Evolutionary conservation across 2,113 vertebrate genomes (phyloP).

Genomic region (Aegypius monachus): DNA sequence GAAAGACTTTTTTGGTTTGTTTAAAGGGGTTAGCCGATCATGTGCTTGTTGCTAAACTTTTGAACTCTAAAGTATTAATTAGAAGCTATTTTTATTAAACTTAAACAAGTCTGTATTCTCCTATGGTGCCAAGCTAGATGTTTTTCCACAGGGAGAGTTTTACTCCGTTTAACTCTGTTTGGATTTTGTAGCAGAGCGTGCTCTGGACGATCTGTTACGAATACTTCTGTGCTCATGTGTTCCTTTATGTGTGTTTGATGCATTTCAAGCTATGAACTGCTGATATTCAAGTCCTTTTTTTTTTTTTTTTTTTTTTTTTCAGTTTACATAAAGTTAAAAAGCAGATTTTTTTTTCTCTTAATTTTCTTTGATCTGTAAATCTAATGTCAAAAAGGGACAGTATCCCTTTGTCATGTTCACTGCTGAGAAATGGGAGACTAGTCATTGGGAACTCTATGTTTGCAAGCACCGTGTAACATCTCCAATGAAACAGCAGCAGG

Average conservation of each 20-base stretch:
- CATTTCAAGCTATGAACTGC: conserved; percentile 57
- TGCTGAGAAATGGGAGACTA: background rate
- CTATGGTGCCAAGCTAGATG: conserved; percentile 71
- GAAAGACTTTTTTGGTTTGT: background rate
- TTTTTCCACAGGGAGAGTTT: conserved; percentile 56
- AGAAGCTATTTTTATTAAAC: conserved; percentile 76
- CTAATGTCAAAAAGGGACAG: conserved; percentile 65
- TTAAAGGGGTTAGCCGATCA: conserved; percentile 40
- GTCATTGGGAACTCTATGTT: background rate
- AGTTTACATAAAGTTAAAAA: conserved; percentile 48
- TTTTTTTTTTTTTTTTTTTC: background rate
- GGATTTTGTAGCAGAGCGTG: background rate
- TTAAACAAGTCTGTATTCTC: conserved; percentile 65
- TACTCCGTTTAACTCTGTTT: background rate
- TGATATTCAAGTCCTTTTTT: conserved; percentile 25
- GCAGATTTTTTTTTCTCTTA: background rate
- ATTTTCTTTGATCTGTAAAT: conserved; percentile 53
- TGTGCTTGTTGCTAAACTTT: conserved; percentile 66
- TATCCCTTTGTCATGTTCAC: conserved; percentile 65
- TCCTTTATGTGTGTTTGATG: conserved; percentile 56
- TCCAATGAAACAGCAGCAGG: background rate
- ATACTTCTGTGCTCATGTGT: conserved; percentile 34
- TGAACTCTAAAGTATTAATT: conserved; percentile 65
- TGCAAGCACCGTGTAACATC: background rate
- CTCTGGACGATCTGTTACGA: conserved; percentile 29